phyloP scores from a whole-genome alignment of 2,797 vertebrate genomes.

The Uromys caudimaculatus region DNA sequence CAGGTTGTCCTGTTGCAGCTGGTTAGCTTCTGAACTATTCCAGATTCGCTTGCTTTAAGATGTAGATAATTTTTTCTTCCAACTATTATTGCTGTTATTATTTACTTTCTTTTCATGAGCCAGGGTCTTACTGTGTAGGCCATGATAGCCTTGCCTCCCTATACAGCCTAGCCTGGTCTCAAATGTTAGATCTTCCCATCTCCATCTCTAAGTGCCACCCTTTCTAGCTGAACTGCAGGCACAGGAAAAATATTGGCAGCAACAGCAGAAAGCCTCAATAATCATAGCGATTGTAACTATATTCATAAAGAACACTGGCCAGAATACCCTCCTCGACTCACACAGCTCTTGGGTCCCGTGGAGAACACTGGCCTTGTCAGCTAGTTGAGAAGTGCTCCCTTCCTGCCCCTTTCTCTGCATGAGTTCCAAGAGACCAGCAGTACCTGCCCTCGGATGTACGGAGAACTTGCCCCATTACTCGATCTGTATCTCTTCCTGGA shows the following conservation, averaged over 20 bases:
- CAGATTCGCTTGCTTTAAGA: not conserved
- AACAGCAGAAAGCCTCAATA: not conserved
- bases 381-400: not conserved
- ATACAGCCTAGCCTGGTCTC: not conserved
- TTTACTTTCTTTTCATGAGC: not conserved
- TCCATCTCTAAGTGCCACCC: not conserved
- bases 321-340: not conserved
- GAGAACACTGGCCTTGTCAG: not conserved
- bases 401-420: not conserved
- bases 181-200: not conserved
- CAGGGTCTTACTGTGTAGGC: not conserved
- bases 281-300: not conserved
- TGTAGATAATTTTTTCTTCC: not conserved
- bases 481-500: not conserved
- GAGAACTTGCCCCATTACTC: not conserved
- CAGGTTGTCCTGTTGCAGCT: not conserved
- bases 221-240: not conserved
- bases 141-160: not conserved
- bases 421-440: not conserved
- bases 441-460: not conserved
- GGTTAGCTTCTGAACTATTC: not conserved
- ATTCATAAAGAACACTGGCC: not conserved
- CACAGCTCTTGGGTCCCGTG: not conserved
- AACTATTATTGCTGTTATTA: not conserved
- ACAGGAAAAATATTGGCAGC: not conserved